phyloP scores from a whole-genome alignment of 2,797 vertebrate species.

The Gymnocypris eckloni region DNA sequence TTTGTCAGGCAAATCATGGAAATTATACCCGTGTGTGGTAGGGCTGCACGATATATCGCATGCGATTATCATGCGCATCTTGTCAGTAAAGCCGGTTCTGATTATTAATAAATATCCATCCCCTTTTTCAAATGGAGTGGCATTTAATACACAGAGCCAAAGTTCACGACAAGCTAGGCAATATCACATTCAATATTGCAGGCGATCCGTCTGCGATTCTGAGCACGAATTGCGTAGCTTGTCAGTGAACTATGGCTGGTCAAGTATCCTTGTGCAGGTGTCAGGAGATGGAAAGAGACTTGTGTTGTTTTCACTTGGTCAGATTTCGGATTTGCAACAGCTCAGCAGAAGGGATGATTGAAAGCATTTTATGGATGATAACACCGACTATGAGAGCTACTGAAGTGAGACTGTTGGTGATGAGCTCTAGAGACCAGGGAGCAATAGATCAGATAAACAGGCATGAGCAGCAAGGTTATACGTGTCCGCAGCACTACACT shows the following conservation, averaged over 20 bases:
- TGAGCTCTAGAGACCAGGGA: conserved; percentile 36
- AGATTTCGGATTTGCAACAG: conserved; percentile 37
- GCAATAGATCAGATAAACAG: conserved; percentile 39
- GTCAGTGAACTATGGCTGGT: too few species aligned
- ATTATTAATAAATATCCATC: too few species aligned
- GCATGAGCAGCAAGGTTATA: background rate
- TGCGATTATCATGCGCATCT: too few species aligned
- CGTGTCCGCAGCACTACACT: background rate
- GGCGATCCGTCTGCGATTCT: too few species aligned
- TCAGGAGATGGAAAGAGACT: conserved; percentile 6
- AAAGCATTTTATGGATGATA: conserved; percentile 50
- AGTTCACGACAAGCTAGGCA: too few species aligned
- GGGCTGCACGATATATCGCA: too few species aligned
- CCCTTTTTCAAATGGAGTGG: too few species aligned
- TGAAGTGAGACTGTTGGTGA: conserved; percentile 35
- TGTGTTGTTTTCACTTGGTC: background rate
- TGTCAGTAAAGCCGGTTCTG: too few species aligned
- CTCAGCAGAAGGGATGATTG: conserved; percentile 47
- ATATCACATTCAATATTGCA: too few species aligned
- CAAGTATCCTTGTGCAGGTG: conserved; percentile 28
- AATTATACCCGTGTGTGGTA: background rate
- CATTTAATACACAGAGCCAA: too few species aligned
- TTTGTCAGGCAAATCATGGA: background rate
- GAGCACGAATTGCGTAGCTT: too few species aligned
- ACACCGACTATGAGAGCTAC: conserved; percentile 22